Conservation (phyloP, 2,888 invertebrate species). For the Monoplex corrugatus region DNA sequence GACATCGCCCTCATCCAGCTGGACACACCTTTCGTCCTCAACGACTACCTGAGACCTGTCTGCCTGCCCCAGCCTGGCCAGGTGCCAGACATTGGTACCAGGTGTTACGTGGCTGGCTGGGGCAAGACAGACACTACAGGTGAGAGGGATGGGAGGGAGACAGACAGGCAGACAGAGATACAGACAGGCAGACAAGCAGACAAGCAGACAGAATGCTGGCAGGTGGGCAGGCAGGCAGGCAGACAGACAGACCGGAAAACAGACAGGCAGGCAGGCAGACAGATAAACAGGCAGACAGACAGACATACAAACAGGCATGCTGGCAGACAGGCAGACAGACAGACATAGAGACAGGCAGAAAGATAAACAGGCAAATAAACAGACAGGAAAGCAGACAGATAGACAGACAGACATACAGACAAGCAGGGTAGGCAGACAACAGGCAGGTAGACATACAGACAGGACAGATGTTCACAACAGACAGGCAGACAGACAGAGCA, state of each 20-base stretch:
- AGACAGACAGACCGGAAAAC: too few species aligned
- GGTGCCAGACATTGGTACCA: slow-evolving; percentile 63
- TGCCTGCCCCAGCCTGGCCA: slow-evolving; percentile 71
- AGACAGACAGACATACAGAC: slow-evolving; percentile 63
- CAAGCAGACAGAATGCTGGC: neutral
- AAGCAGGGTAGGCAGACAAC: neutral
- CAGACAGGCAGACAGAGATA: neutral
- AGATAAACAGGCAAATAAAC: neutral
- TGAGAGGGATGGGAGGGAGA: slow-evolving; percentile 47
- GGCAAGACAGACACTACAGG: slow-evolving; percentile 67
- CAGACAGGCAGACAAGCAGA: neutral
- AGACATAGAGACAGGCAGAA: neutral
- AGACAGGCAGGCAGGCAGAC: neutral
- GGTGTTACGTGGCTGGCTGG: slow-evolving; percentile 74
- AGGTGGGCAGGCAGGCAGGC: neutral
- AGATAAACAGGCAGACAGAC: neutral
- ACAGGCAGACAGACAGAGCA: neutral
- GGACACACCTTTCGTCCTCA: slow-evolving; percentile 67
- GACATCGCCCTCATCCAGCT: slow-evolving; percentile 74
- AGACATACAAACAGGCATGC: neutral
- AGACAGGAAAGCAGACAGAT: neutral
- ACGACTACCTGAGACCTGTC: slow-evolving; percentile 72
- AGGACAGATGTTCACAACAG: too few species aligned
- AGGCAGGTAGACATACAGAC: neutral
- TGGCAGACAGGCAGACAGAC: neutral